A percentile compares a stretch with the other conserved stretches of the same genome.
Evolutionary conservation across 2,797 vertebrate species (phyloP).

Genomic region (Pyrrhura leucotis): DNA sequence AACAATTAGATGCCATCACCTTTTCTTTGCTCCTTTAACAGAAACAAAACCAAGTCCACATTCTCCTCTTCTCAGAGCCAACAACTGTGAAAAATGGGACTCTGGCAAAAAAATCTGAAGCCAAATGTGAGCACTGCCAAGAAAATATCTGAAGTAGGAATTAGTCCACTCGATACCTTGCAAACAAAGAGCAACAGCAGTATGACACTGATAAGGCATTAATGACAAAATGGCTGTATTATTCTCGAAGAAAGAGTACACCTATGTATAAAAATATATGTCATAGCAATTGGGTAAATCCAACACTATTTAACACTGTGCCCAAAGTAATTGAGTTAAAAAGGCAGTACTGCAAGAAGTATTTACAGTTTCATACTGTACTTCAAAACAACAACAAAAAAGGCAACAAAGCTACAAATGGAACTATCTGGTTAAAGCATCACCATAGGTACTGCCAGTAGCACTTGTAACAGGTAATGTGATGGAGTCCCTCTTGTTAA

Average conservation of each 20-base stretch:
- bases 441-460: constrained; percentile 20
- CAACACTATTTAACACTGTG: constrained; percentile 61
- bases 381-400: constrained; percentile 14
- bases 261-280: constrained; percentile 72
- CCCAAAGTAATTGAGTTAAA: constrained; percentile 65
- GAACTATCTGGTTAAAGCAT: constrained; percentile 43
- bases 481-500: constrained; percentile 18
- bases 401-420: constrained; percentile 45
- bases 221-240: constrained; percentile 63
- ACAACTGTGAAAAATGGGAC: constrained; percentile 51
- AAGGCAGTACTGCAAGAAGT: constrained; percentile 64
- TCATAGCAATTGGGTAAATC: constrained; percentile 58
- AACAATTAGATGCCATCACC: constrained; percentile 22
- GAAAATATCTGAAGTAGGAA: constrained; percentile 23
- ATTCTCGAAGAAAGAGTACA: constrained; percentile 55
- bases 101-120: constrained; percentile 36
- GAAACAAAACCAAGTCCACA: background rate
- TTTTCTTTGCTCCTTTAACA: background rate
- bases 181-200: constrained; percentile 61
- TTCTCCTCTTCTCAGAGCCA: constrained; percentile 13
- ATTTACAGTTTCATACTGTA: constrained; percentile 61
- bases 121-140: constrained; percentile 43
- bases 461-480: constrained; percentile 5
- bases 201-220: constrained; percentile 69
- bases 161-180: constrained; percentile 51